Evolutionary conservation across 2,797 vertebrate species (phyloP), one percentile per base, ranked within the genome.

Genomic region (Brachyrhaphis roseni): DNA sequence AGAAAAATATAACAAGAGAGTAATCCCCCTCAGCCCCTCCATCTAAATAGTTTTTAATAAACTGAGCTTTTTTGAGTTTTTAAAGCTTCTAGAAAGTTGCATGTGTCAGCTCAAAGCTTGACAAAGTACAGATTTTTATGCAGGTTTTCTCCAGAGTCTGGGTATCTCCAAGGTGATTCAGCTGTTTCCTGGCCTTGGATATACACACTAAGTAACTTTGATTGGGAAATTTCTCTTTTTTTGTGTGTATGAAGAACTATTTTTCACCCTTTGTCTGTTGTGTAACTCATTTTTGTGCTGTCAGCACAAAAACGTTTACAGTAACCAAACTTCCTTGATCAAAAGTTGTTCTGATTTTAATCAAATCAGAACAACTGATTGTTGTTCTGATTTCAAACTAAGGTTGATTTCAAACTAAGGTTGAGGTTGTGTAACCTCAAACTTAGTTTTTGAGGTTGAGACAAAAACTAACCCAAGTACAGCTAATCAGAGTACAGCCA

Each of bases 11-110:
- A 59, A 76, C 53, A n/a, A 45, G 39, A 51, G 10, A 28, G 59
- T 57, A 66, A 68, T 5, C 68, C 64, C 3, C 34, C 36, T 10
- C 41, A 8, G 11, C 41, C 41, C n/a, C 51, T 23, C 57, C 11
- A 73, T 84, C 87, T 79, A 84, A 82, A 83, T 87, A 79, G 85
- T 77, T 64, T 89, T 82, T 87, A 92, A 92, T 91, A 82, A 89
- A 93, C 90, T 83, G 74, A 80, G 78, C 74, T 84, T 31, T 86
- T 90, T 84, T 81, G 46, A 82, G 84, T 88, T 89, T 83, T 89
- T 83, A 80, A 83, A 76, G 84, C 76, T 80, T 49, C 74, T 79
- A 82, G 77, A 90, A 89, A 87, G 74, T 75, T 84, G 89, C 87
- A 41, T 70, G 87, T 76, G 85, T 93, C 90, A 87, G 89, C 88